A percentile compares a stretch with the other conserved stretches of the same genome.
Conservation (phyloP, 35 echinoderm and acorn worm species). For the Hemicentrotus pulcherrimus region DNA sequence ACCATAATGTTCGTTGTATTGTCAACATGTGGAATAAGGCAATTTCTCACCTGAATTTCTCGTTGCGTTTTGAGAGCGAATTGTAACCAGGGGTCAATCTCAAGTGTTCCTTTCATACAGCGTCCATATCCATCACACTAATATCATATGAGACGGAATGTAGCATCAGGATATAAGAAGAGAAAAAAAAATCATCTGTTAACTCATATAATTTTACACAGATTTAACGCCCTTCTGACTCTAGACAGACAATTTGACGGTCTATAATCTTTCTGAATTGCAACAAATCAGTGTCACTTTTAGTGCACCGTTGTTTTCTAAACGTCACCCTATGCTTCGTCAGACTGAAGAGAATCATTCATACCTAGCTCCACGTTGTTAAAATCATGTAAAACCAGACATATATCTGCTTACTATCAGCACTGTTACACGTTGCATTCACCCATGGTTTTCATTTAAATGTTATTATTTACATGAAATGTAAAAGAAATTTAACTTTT, state of each 20-base stretch:
- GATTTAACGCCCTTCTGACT: background rate
- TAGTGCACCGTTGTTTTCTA: background rate
- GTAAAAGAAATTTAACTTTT: too few species aligned
- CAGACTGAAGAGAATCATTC: too few species aligned
- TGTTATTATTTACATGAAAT: too few species aligned
- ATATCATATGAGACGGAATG: background rate
- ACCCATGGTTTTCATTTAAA: too few species aligned
- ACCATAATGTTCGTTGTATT: too few species aligned
- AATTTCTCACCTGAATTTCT: slow-evolving; percentile 81
- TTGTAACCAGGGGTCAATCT: slow-evolving; percentile 76
- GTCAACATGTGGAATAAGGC: background rate
- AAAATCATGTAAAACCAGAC: too few species aligned
- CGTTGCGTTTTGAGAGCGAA: slow-evolving; percentile 91
- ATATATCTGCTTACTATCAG: too few species aligned
- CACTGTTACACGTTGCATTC: too few species aligned
- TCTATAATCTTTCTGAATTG: background rate
- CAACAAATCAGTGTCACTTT: background rate
- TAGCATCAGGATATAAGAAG: background rate
- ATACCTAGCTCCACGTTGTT: too few species aligned
- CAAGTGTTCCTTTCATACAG: slow-evolving; percentile 65
- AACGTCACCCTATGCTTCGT: background rate
- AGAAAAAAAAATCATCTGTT: background rate
- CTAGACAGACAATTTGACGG: background rate
- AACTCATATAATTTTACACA: background rate
- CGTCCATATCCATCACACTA: slow-evolving; percentile 71